Percentiles rank a stretch among this genome's conserved stretches.
phyloP scores from a whole-genome alignment of 1,140 invertebrate genomes.

The Cotesia glomerata region DNA sequence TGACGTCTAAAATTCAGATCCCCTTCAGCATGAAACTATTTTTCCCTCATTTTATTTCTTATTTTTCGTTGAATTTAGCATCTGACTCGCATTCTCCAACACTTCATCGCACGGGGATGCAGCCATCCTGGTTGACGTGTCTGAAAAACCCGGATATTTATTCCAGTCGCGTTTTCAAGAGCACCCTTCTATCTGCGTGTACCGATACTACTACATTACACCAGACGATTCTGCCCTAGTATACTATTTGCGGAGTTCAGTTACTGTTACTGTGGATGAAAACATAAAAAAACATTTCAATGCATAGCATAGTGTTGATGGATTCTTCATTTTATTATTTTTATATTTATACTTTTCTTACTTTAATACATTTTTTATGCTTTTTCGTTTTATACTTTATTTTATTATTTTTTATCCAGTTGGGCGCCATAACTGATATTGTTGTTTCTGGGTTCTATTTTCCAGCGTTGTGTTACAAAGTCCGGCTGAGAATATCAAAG shows the following conservation, averaged over 20 bases:
- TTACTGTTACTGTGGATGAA: background rate
- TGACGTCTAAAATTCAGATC: background rate
- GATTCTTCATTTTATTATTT: background rate
- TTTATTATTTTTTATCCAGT: conserved; percentile 4
- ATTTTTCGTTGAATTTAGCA: background rate
- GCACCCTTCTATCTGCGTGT: background rate
- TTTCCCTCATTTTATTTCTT: background rate
- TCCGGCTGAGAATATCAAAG: conserved; percentile 21
- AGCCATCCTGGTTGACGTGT: background rate
- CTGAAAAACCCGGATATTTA: conserved; percentile 6
- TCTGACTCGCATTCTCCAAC: background rate
- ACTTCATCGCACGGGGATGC: background rate
- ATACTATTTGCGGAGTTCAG: background rate
- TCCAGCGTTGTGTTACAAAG: conserved; percentile 8
- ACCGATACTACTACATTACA: background rate
- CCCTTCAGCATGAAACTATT: background rate
- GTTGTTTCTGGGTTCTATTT: conserved; percentile 17
- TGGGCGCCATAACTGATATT: conserved; percentile 15
- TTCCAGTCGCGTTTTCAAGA: conserved; percentile 12
- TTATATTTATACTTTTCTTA: background rate
- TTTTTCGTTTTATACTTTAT: background rate
- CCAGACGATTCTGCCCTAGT: no score
- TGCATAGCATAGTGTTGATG: background rate
- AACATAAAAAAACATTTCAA: background rate
- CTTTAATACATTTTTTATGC: background rate